A percentile compares a stretch with the other conserved stretches of the same genome.
Conservation (phyloP, 2,888 invertebrate genomes). For the Arrhopalites spinosus region DNA sequence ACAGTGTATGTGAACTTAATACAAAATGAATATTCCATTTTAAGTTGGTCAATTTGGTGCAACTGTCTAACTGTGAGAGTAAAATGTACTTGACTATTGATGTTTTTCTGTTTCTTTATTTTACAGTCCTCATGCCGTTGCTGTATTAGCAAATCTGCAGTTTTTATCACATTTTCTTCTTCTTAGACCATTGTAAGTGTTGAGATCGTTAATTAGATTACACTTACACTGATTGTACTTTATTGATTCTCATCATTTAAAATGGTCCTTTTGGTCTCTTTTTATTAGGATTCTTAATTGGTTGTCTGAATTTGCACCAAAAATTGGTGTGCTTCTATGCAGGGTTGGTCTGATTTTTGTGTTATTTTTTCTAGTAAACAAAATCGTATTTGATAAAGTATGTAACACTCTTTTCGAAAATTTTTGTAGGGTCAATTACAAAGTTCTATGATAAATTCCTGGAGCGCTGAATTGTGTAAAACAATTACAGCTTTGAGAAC, state of each 20-base stretch:
- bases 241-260: too few relatives aligned
- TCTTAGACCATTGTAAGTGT: constrained; percentile 50
- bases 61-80: too few relatives aligned
- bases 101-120: too few relatives aligned
- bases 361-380: neutral
- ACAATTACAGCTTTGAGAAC: constrained; percentile 50
- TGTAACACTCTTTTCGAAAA: neutral
- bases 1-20: too few relatives aligned
- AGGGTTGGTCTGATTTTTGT: constrained; percentile 40
- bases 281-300: constrained; percentile 51
- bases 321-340: constrained; percentile 53
- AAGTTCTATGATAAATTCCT: constrained; percentile 55
- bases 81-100: too few relatives aligned
- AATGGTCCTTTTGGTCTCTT: too few relatives aligned
- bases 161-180: constrained; percentile 52
- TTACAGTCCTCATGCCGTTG: constrained; percentile 55
- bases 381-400: too few relatives aligned
- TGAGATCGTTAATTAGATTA: too few relatives aligned
- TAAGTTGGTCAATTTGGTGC: too few relatives aligned
- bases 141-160: constrained; percentile 49
- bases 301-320: constrained; percentile 54
- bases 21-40: too few relatives aligned
- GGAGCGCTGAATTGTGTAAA: constrained; percentile 56
- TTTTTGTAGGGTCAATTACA: constrained; percentile 50
- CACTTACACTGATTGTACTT: too few relatives aligned